Conservation (phyloP, 2,888 invertebrate genomes). For the Kuschelorhynchus macadamiae region DNA sequence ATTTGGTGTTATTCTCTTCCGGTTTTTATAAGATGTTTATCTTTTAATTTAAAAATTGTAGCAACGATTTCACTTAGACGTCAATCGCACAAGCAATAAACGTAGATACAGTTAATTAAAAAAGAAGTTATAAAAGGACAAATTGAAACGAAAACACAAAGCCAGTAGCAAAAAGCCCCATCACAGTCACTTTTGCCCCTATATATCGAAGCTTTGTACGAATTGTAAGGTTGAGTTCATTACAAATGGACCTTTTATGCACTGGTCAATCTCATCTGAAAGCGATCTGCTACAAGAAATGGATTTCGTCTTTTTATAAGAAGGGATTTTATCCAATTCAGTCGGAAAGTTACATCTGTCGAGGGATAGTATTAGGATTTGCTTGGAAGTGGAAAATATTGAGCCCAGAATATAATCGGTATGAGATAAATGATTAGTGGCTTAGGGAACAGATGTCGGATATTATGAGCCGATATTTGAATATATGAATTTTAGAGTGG, state of each 20-base stretch:
- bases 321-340: constrained; percentile 50
- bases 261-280: constrained; percentile 68
- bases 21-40: no score
- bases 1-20: no score
- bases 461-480: neutral
- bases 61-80: no score
- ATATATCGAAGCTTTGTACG: constrained; percentile 42
- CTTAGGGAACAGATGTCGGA: neutral
- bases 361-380: constrained; percentile 30
- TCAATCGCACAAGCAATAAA: no score
- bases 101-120: constrained; percentile 18
- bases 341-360: constrained; percentile 38
- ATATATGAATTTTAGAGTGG: no score
- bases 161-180: constrained; percentile 37
- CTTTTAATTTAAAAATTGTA: no score
- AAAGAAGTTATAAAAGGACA: constrained; percentile 15
- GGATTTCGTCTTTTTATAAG: constrained; percentile 63
- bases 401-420: constrained; percentile 11
- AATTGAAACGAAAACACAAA: constrained; percentile 36
- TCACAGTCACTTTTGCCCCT: constrained; percentile 47
- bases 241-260: constrained; percentile 69
- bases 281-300: constrained; percentile 67
- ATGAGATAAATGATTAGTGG: constrained; percentile 15
- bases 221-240: constrained; percentile 66
- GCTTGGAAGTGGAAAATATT: constrained; percentile 31